Base-by-base conservation (phyloP, 2,888 invertebrate genomes). In the Lochmaea capreae region DNA sequence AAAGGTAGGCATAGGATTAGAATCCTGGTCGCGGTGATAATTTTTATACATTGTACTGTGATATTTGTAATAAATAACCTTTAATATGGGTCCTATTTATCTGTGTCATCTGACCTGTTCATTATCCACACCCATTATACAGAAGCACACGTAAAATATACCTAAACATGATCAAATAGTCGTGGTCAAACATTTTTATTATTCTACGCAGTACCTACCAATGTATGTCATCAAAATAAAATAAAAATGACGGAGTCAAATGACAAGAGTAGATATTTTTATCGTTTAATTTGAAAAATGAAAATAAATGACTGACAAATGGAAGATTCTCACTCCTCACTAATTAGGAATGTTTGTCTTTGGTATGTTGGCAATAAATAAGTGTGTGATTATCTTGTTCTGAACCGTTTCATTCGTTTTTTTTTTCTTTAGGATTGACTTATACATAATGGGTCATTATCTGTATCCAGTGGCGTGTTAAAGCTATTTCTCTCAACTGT, bases 271-370 rank as follows among this genome's bases (percentile, higher is more conserved):
- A n/a, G n/a, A n/a, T n/a, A 33, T 61, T 61, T 61, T 14, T 39
- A 39, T 11, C 26, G n/a, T 61, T 61, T 39, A 39, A 61, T 61
- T 61, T 9, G 8, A 39, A 61, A 61, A 61, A 61, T n/a, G 1
- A 8, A 33, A 59, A 33, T 59, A 59, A 59, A 59, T 16, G 5
- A 61, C 2, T 39, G 61, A 61, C 61, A 61, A 61, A 39, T 61
- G 61, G 10, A 61, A 61, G 33, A 39, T 61, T 61, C 39, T 61
- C 39, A 39, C 39, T 61, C 16, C 6, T n/a, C 12, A 39, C 33
- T 61, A 61, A 61, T 61, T 61, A 61, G 39, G 39, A 61, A 61
- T n/a, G 61, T 61, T 33, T 61, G 12, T 33, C 39, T 61, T 61
- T 39, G 61, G 61, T 61, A 61, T 39, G 61, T 33, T 61, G 58